Evolutionary conservation across 2,113 vertebrate genomes (phyloP).

Genomic region (Macquaria australasica): DNA sequence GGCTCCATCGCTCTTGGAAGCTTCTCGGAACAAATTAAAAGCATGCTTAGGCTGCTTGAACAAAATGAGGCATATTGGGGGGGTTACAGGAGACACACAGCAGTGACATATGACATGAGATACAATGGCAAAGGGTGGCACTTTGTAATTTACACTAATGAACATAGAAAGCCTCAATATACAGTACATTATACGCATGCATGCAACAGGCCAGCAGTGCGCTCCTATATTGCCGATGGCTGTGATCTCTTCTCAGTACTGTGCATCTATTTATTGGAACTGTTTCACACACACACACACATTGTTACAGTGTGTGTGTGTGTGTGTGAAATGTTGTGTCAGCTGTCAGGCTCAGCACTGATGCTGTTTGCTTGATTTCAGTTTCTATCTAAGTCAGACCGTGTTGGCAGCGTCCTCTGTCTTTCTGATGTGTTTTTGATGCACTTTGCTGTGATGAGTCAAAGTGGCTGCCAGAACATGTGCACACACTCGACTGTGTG

Average conservation of each 20-base stretch:
- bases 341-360: slow-evolving; percentile 43
- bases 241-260: background rate
- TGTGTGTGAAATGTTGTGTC: slow-evolving; percentile 28
- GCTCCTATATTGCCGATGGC: background rate
- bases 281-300: too few species aligned
- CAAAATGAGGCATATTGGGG: slow-evolving; percentile 28
- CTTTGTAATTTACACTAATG: slow-evolving; percentile 26
- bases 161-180: background rate
- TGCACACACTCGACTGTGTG: background rate
- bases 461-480: slow-evolving; percentile 4
- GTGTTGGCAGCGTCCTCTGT: slow-evolving; percentile 7
- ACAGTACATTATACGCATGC: background rate
- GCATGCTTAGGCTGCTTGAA: slow-evolving; percentile 23
- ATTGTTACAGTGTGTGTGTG: slow-evolving; percentile 12
- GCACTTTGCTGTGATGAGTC: slow-evolving; percentile 17
- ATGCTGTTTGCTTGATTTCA: slow-evolving; percentile 39
- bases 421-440: slow-evolving; percentile 27
- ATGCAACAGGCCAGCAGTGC: background rate
- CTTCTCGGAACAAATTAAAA: slow-evolving; percentile 59
- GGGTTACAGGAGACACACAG: background rate
- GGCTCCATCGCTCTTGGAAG: slow-evolving; percentile 50
- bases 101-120: background rate
- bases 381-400: slow-evolving; percentile 28
- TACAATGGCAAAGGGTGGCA: too few species aligned
- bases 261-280: slow-evolving; percentile 19